Evolutionary conservation across 2,888 invertebrate species (phyloP), one percentile per base, ranked within the genome.

Genomic region (Oxyscelio sp.): DNA sequence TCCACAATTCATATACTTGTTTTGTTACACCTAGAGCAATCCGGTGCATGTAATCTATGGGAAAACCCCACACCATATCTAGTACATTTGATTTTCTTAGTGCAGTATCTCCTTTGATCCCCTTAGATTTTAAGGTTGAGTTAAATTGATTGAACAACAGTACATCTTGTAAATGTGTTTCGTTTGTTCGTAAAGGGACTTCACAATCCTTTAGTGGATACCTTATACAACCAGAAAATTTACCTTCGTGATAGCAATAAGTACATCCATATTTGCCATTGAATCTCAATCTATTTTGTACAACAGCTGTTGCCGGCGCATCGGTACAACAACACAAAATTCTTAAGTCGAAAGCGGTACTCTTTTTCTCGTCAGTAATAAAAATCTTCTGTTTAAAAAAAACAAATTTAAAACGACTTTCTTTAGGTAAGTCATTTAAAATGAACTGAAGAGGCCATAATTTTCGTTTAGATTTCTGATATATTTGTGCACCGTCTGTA

Each of bases 241-340:
- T n/a, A 15, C 78, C 78, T 34, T 13, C 4, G 4, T 78, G 70
- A 31, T 78, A 78, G 9, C 70, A 78, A 22, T 68, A 78, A 22
- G 21, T 63, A 17, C 70, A 78, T 0, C 70, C 70, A 27, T 22
- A 78, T 4, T 70, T 19, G 1, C 45, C 78, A 56, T 58, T 50
- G 9, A 45, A 78, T 38, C 63, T 17, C 3, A 11, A 5, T 17
- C 48, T 2, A 63, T 48, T 8, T 19, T 63, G 63, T 13, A 48
- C 63, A n/a, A 31, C 48, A 1, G 63, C 63, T 11, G 17, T 63
- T 8, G 63, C 48, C 13, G 63, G 63, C 11, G 48, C 48, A 48
- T 48, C 48, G 8, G 48, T 21, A 48, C 48, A 48, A 40, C 19
- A 19, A n/a, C 61, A 43, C 21, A 61, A 27, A 1, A 61, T 17